Evolutionary conservation across 2,888 invertebrate species (phyloP).

Genomic region (Automeris io): DNA sequence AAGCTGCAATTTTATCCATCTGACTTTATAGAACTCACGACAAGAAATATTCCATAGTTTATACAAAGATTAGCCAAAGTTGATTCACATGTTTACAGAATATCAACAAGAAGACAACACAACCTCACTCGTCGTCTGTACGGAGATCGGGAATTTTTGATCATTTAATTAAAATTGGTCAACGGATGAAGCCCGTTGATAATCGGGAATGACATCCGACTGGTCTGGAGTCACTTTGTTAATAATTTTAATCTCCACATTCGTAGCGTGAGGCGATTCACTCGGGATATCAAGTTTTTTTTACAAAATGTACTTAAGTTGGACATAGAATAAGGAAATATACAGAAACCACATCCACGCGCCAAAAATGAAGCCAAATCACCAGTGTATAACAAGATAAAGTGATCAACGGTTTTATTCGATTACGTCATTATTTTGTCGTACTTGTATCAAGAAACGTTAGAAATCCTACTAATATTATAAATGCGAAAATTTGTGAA

Average conservation of each 20-base stretch:
- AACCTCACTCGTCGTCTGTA: neutral
- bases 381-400: too few species aligned
- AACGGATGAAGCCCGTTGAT: slow-evolving; percentile 48
- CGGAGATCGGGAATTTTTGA: slow-evolving; percentile 22
- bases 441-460: too few species aligned
- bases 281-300: slow-evolving; percentile 4
- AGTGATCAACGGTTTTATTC: too few species aligned
- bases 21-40: too few species aligned
- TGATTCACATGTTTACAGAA: neutral
- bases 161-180: slow-evolving; percentile 57
- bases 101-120: neutral
- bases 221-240: slow-evolving; percentile 37
- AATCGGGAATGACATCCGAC: slow-evolving; percentile 62
- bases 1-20: too few species aligned
- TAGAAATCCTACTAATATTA: too few species aligned
- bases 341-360: too few species aligned
- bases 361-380: too few species aligned
- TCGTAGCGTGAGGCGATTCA: slow-evolving; percentile 13
- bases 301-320: neutral
- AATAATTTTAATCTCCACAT: slow-evolving; percentile 62
- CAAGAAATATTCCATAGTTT: too few species aligned
- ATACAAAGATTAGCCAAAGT: neutral
- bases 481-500: too few species aligned
- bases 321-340: too few species aligned
- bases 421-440: too few species aligned